Evolutionary conservation across 1,140 invertebrate species (phyloP), one percentile per base, ranked within the genome.

Genomic region (Tyrophagus putrescentiae): DNA sequence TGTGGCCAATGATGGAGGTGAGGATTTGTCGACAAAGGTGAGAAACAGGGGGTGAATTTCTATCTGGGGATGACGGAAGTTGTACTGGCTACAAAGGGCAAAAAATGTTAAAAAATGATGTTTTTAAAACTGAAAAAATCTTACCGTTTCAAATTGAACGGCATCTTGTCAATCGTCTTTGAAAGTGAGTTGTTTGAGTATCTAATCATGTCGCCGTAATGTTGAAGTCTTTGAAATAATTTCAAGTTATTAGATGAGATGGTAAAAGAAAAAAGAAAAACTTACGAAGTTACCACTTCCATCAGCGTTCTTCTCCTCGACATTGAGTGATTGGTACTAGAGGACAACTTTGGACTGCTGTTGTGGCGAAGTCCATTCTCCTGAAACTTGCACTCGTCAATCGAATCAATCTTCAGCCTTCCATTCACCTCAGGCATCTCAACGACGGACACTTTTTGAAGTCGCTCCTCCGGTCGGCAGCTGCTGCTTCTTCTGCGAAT

Each of bases 21-120:
- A 54, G 13, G 1, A 3, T 52, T 2, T 52, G 16, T 41, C n/a
- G 33, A 45, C 54, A 68, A 84, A 85, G 13, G 73, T 76, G 32
- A 85, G 67, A 13, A 78, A 72, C 0, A 81, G 57, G 1, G 79
- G 78, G 67, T 81, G 76, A 42, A 82, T 79, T 31, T 76, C 72
- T 59, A 77, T 73, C 16, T 66, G 25, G 5, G 57, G 39, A 59
- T 59, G 48, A 2, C n/a, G 18, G 33, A 21, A 13, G 29, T 59
- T 27, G 27, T 59, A 59, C 36, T 59, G 57, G 31, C 57, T 57
- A 7, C 44, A 16, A 57, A 54, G 13, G 36, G 45, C 23, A 7
- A 7, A 48, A 48, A 25, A 48, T 21, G 21, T 39, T 13, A 39
- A 13, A 13, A 39, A 13, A 13, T 13, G 36, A 13, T 39, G 36